Evolutionary conservation across 2,113 vertebrate species (phyloP), one percentile per base, ranked within the genome.

Genomic region (Hippocampus mohnikei): DNA sequence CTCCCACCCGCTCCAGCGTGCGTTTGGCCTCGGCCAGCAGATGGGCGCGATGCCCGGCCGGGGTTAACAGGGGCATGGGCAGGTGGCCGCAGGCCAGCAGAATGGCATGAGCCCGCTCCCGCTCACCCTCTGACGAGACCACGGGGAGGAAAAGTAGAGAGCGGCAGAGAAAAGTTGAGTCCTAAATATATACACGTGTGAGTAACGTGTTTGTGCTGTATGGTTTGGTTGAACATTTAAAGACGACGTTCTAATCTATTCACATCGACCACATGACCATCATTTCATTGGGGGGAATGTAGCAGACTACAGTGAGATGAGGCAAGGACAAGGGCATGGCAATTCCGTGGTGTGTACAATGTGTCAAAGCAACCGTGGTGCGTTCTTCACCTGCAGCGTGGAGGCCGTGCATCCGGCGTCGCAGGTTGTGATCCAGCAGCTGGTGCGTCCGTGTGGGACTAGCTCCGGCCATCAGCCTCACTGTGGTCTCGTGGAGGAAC

Each of bases 361-460:
- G 18, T 21, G 10, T 5, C 3, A 29, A 52, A 33, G 64, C 44
- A 3, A 44, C 11, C 11, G 13, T 41, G 4, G 23, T 16, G 71
- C 61, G n/a, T 67, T 40, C 7, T 20, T 61, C 59, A 92, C 89
- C 91, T 7, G 85, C 73, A 18, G 85, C 79, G 78, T 84, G 80
- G 3, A 85, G 75, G 77, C 66, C 83, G 75, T 93, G 63, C 69
- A 85, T 0, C 55, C 95, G 91, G 21, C 96, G 90, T 53, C 96
- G 91, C 67, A 99, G 89, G 84, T 95, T 96, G 91, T 98, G 96
- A 79, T 98, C 96, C 89, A 99, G 89, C 73, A 99, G 93, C 90
- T 96, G 97, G 90, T 99, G 97, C 9, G 97, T 99, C 41, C 97
- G 94, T 1, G 97, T 98, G 37, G 97, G 97, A 90, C 97, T 98